A percentile compares a stretch with the other conserved stretches of the same genome.
Evolutionary conservation across 2,797 vertebrate genomes (phyloP).

Genomic region (Pangasius mekongensis): DNA sequence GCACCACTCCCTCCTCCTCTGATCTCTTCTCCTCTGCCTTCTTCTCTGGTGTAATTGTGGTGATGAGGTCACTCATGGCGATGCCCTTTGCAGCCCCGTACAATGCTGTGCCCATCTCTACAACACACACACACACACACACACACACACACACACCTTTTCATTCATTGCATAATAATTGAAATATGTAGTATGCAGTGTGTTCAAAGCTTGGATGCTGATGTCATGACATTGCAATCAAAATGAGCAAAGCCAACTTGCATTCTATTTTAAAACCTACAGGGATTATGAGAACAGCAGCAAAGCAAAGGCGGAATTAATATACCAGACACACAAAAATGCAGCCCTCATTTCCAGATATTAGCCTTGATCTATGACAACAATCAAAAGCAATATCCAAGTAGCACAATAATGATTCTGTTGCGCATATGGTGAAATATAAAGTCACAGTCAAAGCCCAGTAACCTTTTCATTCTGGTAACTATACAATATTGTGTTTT

Average conservation of each 20-base stretch:
- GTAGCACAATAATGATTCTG: conserved; percentile 10
- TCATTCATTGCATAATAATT: conserved; percentile 85
- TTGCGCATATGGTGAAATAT: background rate
- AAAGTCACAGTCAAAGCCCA: background rate
- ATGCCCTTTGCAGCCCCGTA: conserved; percentile 88
- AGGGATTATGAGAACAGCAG: conserved; percentile 32
- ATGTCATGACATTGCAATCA: conserved; percentile 48
- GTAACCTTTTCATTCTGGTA: background rate
- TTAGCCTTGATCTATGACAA: conserved; percentile 17
- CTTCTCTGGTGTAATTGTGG: conserved; percentile 89
- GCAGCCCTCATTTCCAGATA: conserved; percentile 36
- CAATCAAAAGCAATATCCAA: conserved; percentile 35
- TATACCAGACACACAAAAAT: conserved; percentile 42
- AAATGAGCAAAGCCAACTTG: conserved; percentile 40
- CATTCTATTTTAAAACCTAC: conserved; percentile 41
- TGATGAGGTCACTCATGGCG: conserved; percentile 91
- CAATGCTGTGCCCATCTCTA: conserved; percentile 92
- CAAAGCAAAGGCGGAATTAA: conserved; percentile 42
- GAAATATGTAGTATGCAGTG: conserved; percentile 66
- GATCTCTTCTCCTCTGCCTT: conserved; percentile 82
- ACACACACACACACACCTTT: conserved; percentile 63
- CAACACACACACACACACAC: conserved; percentile 34
- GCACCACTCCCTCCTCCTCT: conserved; percentile 73
- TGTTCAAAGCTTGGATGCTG: conserved; percentile 61
- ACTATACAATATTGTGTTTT: background rate